phyloP scores from a whole-genome alignment of 2,113 vertebrate genomes.

The Nesoenas mayeri region DNA sequence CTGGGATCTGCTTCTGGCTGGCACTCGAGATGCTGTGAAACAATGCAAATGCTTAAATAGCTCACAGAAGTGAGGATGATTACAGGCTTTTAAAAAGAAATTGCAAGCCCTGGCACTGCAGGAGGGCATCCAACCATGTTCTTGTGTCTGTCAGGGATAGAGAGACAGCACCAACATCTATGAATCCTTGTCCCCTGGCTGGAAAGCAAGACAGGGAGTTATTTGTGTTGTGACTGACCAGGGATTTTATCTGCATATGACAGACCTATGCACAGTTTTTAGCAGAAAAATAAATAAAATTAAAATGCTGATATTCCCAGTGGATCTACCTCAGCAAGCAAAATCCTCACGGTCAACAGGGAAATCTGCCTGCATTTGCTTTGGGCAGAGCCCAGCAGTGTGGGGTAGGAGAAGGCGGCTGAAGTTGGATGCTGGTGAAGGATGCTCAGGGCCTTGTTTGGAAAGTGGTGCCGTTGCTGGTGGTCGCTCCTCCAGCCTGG shows the following conservation, averaged over 20 bases:
- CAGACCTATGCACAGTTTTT: background rate
- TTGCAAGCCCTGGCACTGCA: background rate
- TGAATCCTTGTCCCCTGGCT: background rate
- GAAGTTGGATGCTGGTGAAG: background rate
- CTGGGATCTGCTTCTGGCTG: background rate
- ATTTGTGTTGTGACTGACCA: background rate
- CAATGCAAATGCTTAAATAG: conserved; percentile 13
- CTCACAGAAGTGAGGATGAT: background rate
- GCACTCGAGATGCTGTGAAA: background rate
- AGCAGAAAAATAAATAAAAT: conserved; percentile 21
- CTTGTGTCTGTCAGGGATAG: background rate
- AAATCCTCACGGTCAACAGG: background rate
- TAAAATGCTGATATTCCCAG: background rate
- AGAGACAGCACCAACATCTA: background rate
- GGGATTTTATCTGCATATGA: background rate
- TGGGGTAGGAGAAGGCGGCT: background rate
- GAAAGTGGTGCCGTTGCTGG: rapidly evolving
- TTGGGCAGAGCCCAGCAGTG: background rate
- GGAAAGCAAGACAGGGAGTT: background rate
- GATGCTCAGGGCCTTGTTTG: background rate
- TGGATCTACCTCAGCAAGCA: background rate
- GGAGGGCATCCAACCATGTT: background rate
- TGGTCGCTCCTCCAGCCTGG: background rate
- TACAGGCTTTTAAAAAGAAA: conserved; percentile 22
- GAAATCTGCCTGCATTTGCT: conserved; percentile 15